These are phyloP conservation scores for Periophthalmus magnuspinnatus DNA, from an alignment of 2,797 vertebrate species.

Conservation along the genomic window DNA sequence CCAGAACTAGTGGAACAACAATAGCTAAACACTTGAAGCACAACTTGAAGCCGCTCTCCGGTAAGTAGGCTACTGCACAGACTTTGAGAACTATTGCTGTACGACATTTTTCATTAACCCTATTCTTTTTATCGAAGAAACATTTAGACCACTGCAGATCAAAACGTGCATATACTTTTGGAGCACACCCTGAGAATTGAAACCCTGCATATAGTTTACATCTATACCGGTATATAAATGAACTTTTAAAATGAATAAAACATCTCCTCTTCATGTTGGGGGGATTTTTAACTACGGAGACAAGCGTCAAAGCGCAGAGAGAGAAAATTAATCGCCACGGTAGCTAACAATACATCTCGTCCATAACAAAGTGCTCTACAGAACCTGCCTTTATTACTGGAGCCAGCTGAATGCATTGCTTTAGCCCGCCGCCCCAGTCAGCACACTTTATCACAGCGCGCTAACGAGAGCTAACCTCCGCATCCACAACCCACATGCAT, in stretches of 20 bases:
- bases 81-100: background rate
- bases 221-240: slow-evolving; percentile 60
- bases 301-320: slow-evolving; percentile 54
- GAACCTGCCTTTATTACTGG: slow-evolving; percentile 62
- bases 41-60: too few species aligned
- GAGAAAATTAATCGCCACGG: slow-evolving; percentile 60
- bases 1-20: too few species aligned
- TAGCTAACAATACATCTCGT: slow-evolving; percentile 64
- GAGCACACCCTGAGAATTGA: slow-evolving; percentile 45
- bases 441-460: slow-evolving; percentile 67
- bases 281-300: slow-evolving; percentile 55
- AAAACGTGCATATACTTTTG: slow-evolving; percentile 30
- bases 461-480: slow-evolving; percentile 76
- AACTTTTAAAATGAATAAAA: slow-evolving; percentile 65
- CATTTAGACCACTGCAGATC: slow-evolving; percentile 13
- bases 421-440: slow-evolving; percentile 44
- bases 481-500: slow-evolving; percentile 60
- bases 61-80: background rate
- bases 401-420: slow-evolving; percentile 52
- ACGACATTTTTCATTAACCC: background rate
- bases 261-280: slow-evolving; percentile 49
- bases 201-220: slow-evolving; percentile 36
- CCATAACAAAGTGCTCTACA: slow-evolving; percentile 62
- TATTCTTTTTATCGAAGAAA: background rate
- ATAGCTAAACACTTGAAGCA: too few species aligned